Conservation (phyloP, 1,140 invertebrate species). For the Conus betulinus region DNA sequence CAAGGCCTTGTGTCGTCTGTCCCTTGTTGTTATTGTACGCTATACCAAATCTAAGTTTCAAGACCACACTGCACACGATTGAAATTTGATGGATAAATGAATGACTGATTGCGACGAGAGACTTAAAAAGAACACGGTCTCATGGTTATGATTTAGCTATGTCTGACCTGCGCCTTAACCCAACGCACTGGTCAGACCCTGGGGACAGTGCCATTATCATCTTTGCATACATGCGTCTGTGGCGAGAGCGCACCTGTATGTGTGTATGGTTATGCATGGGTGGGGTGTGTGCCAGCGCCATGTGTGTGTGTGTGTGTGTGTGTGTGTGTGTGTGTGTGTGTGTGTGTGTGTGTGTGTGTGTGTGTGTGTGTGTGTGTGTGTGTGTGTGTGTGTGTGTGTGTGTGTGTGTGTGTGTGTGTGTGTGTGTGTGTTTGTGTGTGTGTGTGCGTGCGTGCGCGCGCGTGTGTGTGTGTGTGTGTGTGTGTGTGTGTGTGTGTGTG, state of each 20-base stretch:
- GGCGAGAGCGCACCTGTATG: not conserved
- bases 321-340: not conserved
- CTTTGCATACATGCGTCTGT: not conserved
- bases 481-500: constrained; percentile 6
- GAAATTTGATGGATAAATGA: no score
- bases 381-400: not conserved
- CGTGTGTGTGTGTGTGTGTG: not conserved
- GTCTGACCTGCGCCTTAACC: not conserved
- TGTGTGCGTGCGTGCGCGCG: not conserved
- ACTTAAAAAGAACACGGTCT: no score
- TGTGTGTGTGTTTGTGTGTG: not conserved
- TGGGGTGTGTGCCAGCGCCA: not conserved
- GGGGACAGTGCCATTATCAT: not conserved
- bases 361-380: not conserved
- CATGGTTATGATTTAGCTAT: no score
- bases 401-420: not conserved
- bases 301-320: not conserved
- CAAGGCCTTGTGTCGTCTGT: no score
- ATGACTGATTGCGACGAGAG: no score
- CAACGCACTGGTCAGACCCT: not conserved
- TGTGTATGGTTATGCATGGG: not conserved
- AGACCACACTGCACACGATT: no score
- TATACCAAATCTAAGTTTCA: no score
- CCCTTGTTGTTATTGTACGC: no score
- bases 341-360: not conserved